Base-by-base conservation (phyloP, 2,113 vertebrate species). In the Peromyscus californicus region DNA sequence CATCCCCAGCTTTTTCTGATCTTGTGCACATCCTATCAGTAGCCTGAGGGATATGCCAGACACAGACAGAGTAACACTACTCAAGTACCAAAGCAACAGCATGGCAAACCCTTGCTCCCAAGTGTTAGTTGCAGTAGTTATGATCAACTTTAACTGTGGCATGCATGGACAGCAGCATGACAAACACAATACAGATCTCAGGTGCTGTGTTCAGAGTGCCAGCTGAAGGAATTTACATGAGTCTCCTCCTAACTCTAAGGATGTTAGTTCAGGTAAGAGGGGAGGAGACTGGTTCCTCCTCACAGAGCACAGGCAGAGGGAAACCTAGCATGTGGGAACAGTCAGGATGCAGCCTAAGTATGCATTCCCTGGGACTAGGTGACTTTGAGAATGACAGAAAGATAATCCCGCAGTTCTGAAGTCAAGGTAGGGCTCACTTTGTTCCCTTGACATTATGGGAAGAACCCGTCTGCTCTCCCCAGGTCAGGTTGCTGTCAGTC, bases 371-470 rank as follows among this genome's bases (percentile, higher is more conserved):
- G 10, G 54, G 54, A 45, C 78, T 7, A 0, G 6, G 3, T 16
- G 5, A 69, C 93, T 87, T 61, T 26, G 45, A 86, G 36, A 22
- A 45, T 61, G 72, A 21, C 7, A 45, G 91, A 65, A 10, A 17
- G 29, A 29, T 48, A 15, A 63, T 79, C n/a, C 57, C 13, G 59
- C 45, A 7, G 59, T 45, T 84, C 42, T 33, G 13, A 45, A 78
- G 42, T 31, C 70, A 19, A 36, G 13, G 9, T 7, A 59, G 31
- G 16, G 65, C 48, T 61, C 22, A 4, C 8, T 1, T 1, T 33
- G 0, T n/a, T 7, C n/a, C n/a, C 67, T 11, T 19, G 1, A 31
- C 0, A 17, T 59, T 39, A 10, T 33, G 3, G 61, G n/a, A 21
- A 54, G 24, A 42, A 10, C 57, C 76, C 48, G 9, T 12, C 48